Base-by-base conservation (phyloP, 1,140 invertebrate species). In the Eufriesea mexicana region DNA sequence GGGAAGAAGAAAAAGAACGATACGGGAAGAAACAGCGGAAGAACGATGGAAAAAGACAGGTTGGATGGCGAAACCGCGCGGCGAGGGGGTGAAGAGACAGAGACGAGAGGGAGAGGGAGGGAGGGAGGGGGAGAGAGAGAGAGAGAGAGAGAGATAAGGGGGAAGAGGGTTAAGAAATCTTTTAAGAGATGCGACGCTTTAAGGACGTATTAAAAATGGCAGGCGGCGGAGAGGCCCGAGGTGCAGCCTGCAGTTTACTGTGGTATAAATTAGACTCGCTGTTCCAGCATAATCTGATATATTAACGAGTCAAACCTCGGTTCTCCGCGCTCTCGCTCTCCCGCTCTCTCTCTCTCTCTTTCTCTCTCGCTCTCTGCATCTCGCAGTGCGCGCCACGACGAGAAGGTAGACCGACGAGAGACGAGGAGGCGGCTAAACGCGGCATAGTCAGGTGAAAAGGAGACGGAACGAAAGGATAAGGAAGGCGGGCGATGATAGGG, bases 271-370 rank as follows among this genome's bases (percentile, higher is more conserved):
- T 90, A 90, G 89, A 89, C 89, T 90, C 88, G 86, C 79, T 89
- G 89, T 90, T 90, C 85, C 86, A 90, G 85, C 86, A 90, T 90
- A 90, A 90, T 90, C 89, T 90, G 89, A 90, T 90, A 89, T 90
- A 90, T 90, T 90, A 90, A 90, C 86, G 89, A 90, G 86, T 85
- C 86, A 82, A 89, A 89, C 79, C 86, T 85, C 68, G 81, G 77
- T 20, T 73, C 61, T 70, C 12, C 71, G 55, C 54, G 61, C 64
- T 59, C 62, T 47, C 77, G 49, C 42, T 49, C 35, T 47, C 51
- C 2, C n/a, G n/a, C n/a, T 57, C 18, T 23, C 20, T n/a, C 23
- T 54, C 5, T 57, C 2, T 57, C 20, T 23, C 7, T 67, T 54
- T 70, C 18, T 5, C 16, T 77, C 35, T 42, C 57, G 49, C 62